Base-by-base conservation (phyloP, 2,888 invertebrate genomes). In the Magallana nippona region DNA sequence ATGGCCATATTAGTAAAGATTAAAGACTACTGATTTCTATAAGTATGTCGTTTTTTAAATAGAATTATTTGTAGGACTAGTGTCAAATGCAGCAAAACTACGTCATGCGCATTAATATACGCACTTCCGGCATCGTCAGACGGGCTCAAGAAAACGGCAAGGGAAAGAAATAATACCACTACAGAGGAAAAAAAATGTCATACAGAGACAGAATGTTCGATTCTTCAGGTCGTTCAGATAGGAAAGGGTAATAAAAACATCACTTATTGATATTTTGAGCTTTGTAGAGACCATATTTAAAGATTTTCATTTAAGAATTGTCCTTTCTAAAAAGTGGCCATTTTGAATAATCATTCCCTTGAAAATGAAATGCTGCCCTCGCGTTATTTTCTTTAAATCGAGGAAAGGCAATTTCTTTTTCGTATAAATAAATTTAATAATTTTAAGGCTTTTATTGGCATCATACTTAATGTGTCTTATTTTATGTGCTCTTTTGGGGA, bases 131-230 rank as follows among this genome's bases (percentile, higher is more conserved):
- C 71, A 71, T 71, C 27, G 71, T 71, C 22, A 71, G 10, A 27
- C 44, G 44, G 44, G 44, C 5, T 44, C 44, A 44, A 44, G 44
- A 60, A 27, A 60, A 15, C 17, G 10, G 71, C 22, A 15, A 13
- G 27, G 13, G 71, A 32, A 32, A 32, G 10, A 27, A 15, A 27
- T 32, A 22, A 2, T 27, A 27, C 27, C 13, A 71, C 71, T 13
- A 79, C 44, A 44, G 44, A 71, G 5, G 27, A 19, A 11, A 22
- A 55, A 88, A 62, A 22, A 92, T 91, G 90, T 92, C 92, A 55
- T 90, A 89, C 89, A 91, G 91, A 89, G 92, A 91, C 78, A 88
- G 92, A 89, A 89, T 88, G 87, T 89, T 90, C 56, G 90, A 89
- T 86, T 89, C 90, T 10, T 86, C 90, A 17, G 90, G 92, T n/a